These are phyloP conservation scores for Hydrotaea cyrtoneurina DNA, from an alignment of 2,888 invertebrate genomes.

Conservation along the genomic window DNA sequence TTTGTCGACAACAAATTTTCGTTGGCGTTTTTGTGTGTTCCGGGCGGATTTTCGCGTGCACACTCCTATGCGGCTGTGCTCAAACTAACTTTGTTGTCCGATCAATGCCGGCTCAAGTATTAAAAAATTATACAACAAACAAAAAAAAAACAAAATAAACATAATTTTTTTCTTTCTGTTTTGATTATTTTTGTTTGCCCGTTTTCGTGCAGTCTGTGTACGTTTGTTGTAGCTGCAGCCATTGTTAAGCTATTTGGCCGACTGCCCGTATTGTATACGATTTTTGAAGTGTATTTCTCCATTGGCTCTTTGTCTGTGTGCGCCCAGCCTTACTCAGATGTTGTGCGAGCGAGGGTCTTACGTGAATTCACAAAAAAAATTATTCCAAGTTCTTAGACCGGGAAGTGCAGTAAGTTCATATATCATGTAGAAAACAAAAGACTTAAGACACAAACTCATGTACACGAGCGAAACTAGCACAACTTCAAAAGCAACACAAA, in stretches of 20 bases:
- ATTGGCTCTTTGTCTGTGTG: too few relatives aligned
- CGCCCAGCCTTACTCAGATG: too few relatives aligned
- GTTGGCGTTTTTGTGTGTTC: conserved; percentile 46
- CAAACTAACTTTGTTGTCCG: conserved; percentile 78
- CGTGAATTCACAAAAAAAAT: too few relatives aligned
- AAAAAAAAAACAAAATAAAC: too few relatives aligned
- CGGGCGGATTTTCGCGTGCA: conserved; percentile 75
- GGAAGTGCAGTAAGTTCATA: too few relatives aligned
- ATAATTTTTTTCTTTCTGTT: neutral
- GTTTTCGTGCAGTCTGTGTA: neutral
- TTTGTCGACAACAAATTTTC: neutral
- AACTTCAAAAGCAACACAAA: too few relatives aligned
- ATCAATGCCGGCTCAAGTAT: conserved; percentile 79
- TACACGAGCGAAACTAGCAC: too few relatives aligned
- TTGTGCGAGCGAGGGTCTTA: too few relatives aligned
- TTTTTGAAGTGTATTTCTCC: conserved; percentile 8
- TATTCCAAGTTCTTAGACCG: too few relatives aligned
- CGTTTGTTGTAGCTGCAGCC: conserved; percentile 22
- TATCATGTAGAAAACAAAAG: too few relatives aligned
- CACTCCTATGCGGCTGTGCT: conserved; percentile 81
- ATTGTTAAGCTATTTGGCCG: too few relatives aligned
- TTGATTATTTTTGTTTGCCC: conserved; percentile 52
- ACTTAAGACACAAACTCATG: too few relatives aligned
- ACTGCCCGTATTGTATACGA: neutral
- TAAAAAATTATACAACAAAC: conserved; percentile 72